These are phyloP conservation scores for Syrphus vitripennis DNA, from an alignment of 2,888 invertebrate genomes.

Conservation along the genomic window DNA sequence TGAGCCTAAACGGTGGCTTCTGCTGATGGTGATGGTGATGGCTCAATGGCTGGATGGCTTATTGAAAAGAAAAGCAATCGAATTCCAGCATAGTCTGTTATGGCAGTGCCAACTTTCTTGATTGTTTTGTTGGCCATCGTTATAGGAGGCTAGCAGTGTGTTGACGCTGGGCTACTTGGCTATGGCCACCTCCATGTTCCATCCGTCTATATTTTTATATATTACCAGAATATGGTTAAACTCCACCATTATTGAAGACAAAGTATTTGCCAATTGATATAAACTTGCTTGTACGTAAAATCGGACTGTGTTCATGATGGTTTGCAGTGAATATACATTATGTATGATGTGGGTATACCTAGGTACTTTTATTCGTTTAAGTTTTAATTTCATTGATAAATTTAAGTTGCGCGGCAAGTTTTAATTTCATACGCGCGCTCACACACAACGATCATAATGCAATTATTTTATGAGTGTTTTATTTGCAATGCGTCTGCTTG, in stretches of 20 bases:
- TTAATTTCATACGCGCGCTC: constrained; percentile 30
- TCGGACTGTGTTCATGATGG: not conserved
- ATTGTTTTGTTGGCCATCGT: constrained; percentile 70
- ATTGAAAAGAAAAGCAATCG: constrained; percentile 72
- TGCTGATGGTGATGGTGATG: constrained; percentile 45
- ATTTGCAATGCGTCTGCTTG: constrained; percentile 12
- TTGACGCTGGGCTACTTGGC: constrained; percentile 38
- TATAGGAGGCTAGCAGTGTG: constrained; percentile 68
- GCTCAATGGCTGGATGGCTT: constrained; percentile 56
- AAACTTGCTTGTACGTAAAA: constrained; percentile 18
- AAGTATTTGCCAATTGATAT: constrained; percentile 36
- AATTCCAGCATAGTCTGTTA: constrained; percentile 69
- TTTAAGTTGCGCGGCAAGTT: constrained; percentile 52
- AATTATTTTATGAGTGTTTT: constrained; percentile 34
- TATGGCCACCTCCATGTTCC: constrained; percentile 66
- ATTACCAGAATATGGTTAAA: constrained; percentile 52
- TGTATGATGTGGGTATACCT: not conserved
- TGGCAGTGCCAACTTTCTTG: constrained; percentile 71
- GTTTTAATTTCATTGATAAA: constrained; percentile 69
- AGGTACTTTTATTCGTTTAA: constrained; percentile 27
- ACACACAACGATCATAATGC: not conserved
- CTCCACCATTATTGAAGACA: constrained; percentile 53
- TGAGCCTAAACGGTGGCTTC: constrained; percentile 62
- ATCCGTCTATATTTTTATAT: constrained; percentile 57
- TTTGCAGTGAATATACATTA: not conserved